Base-by-base conservation (phyloP, 1,140 invertebrate species). In the Ptiloglossa arizonensis region DNA sequence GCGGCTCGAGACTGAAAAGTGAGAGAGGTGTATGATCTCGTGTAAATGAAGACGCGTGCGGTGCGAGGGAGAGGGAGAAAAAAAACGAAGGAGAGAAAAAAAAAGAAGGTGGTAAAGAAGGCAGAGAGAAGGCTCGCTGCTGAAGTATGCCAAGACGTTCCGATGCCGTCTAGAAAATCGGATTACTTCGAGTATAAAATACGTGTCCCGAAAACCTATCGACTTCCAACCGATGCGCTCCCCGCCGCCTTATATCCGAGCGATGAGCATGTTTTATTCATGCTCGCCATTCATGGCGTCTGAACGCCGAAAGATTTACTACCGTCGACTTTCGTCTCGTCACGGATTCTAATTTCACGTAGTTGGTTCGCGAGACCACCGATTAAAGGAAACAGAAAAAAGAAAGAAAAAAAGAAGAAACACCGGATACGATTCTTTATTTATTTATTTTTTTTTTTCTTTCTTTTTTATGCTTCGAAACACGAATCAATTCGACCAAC, bases 181-280 rank as follows among this genome's bases (percentile, higher is more conserved):
- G 60, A 77, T 68, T 73, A 77, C 62, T 46, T 13, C 32, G 19
- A 27, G 67, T 70, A 64, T 50, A 54, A 77, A 72, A 57, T 73
- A 83, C 79, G 79, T 81, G 79, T 56, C 13, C 1, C 50, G 64
- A 72, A 81, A 81, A 78, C 46, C n/a, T 72, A 78, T 78, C 68
- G 75, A 68, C 68, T 35, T 59, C 46, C 46, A 62, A 46, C 66
- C 22, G 29, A 62, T 41, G 5, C 29, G 17, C 13, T 56, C 48
- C n/a, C 9, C 5, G 11, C 24, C 57, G 38, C 32, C 32, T 71
- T 71, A 46, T 74, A 54, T 41, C 57, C 64, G 27, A 48, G 19
- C 57, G 59, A 46, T 19, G 38, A 57, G 15, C 32, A 83, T 81
- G 74, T 84, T 81, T 84, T 84, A 84, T 84, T 81, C 79, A 81